phyloP scores from a whole-genome alignment of 1,140 invertebrate species.

The Homarus americanus region DNA sequence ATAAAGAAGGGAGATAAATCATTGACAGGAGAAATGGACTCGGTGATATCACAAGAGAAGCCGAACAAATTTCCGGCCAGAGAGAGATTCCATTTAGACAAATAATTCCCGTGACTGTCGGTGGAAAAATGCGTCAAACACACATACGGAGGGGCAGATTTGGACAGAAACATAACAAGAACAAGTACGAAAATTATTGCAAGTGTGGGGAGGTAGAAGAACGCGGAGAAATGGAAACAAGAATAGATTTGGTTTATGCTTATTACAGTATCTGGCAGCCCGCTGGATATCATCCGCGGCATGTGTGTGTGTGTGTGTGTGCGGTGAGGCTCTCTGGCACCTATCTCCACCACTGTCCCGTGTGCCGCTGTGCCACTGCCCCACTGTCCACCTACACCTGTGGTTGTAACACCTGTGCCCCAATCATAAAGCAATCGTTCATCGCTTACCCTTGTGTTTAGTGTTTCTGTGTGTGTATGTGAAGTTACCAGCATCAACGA shows the following conservation, averaged over 20 bases:
- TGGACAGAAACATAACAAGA: no score
- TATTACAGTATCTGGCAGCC: background rate
- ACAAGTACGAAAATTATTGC: no score
- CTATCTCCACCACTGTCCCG: background rate
- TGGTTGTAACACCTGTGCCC: background rate
- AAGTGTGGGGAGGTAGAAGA: no score
- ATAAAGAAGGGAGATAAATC: no score
- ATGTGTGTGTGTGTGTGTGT: background rate
- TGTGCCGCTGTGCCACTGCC: background rate
- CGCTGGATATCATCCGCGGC: background rate
- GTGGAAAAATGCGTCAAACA: background rate
- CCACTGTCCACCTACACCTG: background rate
- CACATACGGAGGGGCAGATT: background rate
- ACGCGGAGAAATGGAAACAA: background rate
- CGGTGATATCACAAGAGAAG: no score
- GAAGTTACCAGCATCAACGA: no score
- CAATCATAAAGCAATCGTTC: background rate
- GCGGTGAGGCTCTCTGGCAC: background rate
- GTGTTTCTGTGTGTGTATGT: no score
- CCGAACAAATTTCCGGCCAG: background rate
- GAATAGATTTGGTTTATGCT: background rate
- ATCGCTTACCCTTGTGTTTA: no score
- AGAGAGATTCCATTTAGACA: background rate
- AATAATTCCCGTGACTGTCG: background rate
- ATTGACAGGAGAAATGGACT: no score